Evolutionary conservation across 2,888 invertebrate species (phyloP), one percentile per base, ranked within the genome.

Genomic region (Neocrepidodera transversa): DNA sequence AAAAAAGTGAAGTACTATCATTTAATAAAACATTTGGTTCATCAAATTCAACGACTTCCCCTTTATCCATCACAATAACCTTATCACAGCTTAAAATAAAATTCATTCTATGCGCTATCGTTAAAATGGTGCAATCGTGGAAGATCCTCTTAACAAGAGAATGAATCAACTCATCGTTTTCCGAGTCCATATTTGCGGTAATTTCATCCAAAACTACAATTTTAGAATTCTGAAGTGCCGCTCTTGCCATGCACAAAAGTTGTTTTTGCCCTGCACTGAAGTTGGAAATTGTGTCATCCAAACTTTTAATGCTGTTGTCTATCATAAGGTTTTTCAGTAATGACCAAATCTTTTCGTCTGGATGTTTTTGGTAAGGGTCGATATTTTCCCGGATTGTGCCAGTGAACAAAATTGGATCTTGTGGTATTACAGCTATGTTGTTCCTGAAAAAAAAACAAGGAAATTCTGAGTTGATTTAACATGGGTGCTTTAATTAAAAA

Each of bases 51-150:
- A 68, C 62, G 6, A 73, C 53, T 36, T 61, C 38, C 13, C 85
- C 85, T 32, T 81, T 80, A 64, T 83, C 81, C 63, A 85, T 72
- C 7, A 84, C 83, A 70, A 84, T 72, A 20, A 84, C 79, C 62
- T 77, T 74, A 68, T 83, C 82, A 11, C 81, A 82, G 71, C 85
- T 83, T 79, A 84, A 82, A 62, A 86, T 82, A 2, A 84, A 84
- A 66, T 84, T 63, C 35, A 73, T 53, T 52, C 71, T 65, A 40
- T 73, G 73, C 10, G 73, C 72, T 38, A 73, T 82, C 0, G 82
- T 84, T n/a, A 85, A 73, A 11, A 85, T 83, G 1, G 83, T 83
- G 63, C 83, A 84, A 10, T 78, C 66, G 1, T 65, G 60, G 71
- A 84, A 84, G 65, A 82, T 79, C 32, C 78, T 73, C 52, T 82